A percentile compares a stretch with the other conserved stretches of the same genome.
These are phyloP conservation scores for Crypturellus tataupa DNA, from an alignment of 2,797 vertebrate species.

Conservation along the genomic window DNA sequence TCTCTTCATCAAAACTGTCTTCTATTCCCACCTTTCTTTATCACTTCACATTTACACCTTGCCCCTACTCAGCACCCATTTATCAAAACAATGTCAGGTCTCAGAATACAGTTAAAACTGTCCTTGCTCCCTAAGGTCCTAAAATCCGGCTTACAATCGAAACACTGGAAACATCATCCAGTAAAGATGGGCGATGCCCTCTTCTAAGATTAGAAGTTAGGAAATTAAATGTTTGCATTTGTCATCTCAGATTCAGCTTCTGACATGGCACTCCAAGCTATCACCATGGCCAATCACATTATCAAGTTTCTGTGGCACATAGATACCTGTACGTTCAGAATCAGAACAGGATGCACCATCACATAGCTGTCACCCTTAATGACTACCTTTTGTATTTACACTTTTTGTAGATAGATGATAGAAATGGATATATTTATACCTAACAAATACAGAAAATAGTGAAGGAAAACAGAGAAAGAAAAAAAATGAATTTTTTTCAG, in stretches of 20 bases:
- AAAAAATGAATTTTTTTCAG: neutral
- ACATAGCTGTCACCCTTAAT: neutral
- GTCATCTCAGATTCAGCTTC: neutral
- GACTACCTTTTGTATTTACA: neutral
- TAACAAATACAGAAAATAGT: neutral
- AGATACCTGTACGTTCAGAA: neutral
- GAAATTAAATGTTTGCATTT: neutral
- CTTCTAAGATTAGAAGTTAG: neutral
- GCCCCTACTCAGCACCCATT: neutral
- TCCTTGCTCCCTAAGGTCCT: neutral
- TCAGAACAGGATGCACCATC: neutral
- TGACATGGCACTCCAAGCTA: neutral
- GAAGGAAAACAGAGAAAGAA: neutral
- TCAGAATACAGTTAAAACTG: neutral
- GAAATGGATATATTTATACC: neutral
- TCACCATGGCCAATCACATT: neutral
- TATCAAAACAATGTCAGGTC: neutral
- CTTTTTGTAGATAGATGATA: neutral
- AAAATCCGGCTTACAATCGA: neutral
- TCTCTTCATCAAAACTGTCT: neutral
- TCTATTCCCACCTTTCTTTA: neutral
- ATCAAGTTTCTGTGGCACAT: neutral
- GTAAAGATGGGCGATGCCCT: neutral
- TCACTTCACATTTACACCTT: neutral
- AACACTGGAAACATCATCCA: neutral